Conservation (phyloP, 2,797 vertebrate species). For the Phoxinus dragarum region DNA sequence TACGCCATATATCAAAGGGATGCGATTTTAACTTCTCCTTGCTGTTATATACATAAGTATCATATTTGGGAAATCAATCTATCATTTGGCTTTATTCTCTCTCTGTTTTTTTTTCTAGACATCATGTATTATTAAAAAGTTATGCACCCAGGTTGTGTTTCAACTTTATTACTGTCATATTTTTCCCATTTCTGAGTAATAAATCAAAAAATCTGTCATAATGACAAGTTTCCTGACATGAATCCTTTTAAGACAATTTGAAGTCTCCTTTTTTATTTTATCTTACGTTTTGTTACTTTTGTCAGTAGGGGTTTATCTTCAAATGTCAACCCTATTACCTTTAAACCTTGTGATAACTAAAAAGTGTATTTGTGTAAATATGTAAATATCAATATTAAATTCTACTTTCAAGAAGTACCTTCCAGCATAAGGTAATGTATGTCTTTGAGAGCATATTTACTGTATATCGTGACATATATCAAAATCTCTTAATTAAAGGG, state of each 20-base stretch:
- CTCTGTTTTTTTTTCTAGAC: neutral
- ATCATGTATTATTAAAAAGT: neutral
- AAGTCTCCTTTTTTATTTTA: neutral
- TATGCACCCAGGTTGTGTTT: neutral
- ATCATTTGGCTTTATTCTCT: neutral
- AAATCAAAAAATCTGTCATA: neutral
- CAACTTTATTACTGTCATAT: neutral
- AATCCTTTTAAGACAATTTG: neutral
- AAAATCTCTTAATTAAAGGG: neutral
- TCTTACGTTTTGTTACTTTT: neutral
- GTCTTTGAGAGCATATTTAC: neutral
- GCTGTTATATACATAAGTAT: neutral
- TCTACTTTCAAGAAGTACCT: neutral
- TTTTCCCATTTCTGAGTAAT: neutral
- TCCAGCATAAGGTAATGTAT: neutral
- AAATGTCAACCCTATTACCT: conserved; percentile 14
- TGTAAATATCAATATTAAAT: neutral
- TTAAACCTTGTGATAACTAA: neutral
- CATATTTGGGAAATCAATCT: neutral
- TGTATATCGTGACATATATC: neutral
- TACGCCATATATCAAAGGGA: no score
- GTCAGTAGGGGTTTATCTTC: neutral
- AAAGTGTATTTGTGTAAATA: neutral
- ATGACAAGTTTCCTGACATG: neutral
- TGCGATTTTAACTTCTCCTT: neutral